phyloP scores from a whole-genome alignment of 2,113 vertebrate species.

The Poecile atricapillus region DNA sequence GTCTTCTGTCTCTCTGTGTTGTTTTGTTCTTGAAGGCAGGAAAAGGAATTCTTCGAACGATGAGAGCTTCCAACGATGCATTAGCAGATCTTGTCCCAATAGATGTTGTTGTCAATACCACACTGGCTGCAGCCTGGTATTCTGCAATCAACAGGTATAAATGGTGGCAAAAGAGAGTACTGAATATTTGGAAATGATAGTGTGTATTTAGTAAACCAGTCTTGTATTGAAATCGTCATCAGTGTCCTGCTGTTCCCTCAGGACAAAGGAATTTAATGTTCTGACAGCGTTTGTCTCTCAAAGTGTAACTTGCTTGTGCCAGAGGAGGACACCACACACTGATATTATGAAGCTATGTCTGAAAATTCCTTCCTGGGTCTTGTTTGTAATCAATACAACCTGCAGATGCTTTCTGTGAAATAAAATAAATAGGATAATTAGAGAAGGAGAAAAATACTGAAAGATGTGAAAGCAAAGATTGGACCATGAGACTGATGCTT shows the following conservation, averaged over 20 bases:
- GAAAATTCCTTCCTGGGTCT: neutral
- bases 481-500: neutral
- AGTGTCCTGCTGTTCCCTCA: neutral
- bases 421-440: neutral
- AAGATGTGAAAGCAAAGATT: neutral
- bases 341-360: neutral
- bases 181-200: neutral
- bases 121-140: conserved; percentile 94
- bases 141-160: conserved; percentile 88
- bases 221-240: neutral
- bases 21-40: conserved; percentile 85
- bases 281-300: neutral
- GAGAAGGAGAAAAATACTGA: neutral
- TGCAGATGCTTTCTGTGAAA: neutral
- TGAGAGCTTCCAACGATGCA: conserved; percentile 92
- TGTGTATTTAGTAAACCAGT: neutral
- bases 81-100: conserved; percentile 96
- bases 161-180: conserved; percentile 63
- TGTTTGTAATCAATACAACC: neutral
- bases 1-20: conserved; percentile 36
- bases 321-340: neutral
- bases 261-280: neutral
- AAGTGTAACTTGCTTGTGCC: neutral
- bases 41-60: conserved; percentile 97
- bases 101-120: conserved; percentile 92